Percentiles rank a stretch among this genome's conserved stretches.
These are phyloP conservation scores for Chiroxiphia lanceolata DNA, from an alignment of 2,797 vertebrate species.

Conservation along the genomic window DNA sequence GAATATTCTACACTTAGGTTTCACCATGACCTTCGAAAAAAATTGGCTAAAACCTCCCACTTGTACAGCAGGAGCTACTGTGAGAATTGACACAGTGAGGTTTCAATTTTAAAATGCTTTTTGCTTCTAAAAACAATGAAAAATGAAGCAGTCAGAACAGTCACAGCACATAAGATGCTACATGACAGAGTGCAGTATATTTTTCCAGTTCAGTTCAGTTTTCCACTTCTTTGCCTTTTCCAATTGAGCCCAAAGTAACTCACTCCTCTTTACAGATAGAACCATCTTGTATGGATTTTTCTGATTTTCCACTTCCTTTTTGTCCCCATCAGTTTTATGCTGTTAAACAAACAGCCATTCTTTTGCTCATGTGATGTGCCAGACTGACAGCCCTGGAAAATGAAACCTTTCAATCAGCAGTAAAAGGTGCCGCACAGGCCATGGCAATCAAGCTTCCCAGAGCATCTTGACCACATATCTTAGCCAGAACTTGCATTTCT, in stretches of 20 bases:
- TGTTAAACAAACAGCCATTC: conserved; percentile 11
- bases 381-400: conserved; percentile 27
- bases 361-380: conserved; percentile 8
- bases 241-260: conserved; percentile 47
- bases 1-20: conserved; percentile 7
- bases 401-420: conserved; percentile 7
- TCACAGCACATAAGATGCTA: conserved; percentile 40
- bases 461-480: not conserved
- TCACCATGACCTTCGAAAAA: conserved; percentile 20
- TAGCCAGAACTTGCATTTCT: not conserved
- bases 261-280: conserved; percentile 37
- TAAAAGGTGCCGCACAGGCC: not conserved
- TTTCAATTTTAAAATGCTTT: conserved; percentile 35
- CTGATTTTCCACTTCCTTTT: conserved; percentile 34
- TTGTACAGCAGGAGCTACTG: not conserved
- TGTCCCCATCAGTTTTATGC: conserved; percentile 16
- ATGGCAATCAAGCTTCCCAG: not conserved
- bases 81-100: conserved; percentile 15
- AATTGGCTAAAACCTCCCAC: not conserved
- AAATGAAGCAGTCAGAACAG: conserved; percentile 33
- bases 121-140: conserved; percentile 35
- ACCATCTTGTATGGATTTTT: conserved; percentile 1
- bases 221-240: conserved; percentile 72
- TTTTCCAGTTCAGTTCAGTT: conserved; percentile 75
- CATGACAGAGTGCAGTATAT: conserved; percentile 10